Evolutionary conservation across 2,888 invertebrate species (phyloP).

Genomic region (Aleiodes alternator): DNA sequence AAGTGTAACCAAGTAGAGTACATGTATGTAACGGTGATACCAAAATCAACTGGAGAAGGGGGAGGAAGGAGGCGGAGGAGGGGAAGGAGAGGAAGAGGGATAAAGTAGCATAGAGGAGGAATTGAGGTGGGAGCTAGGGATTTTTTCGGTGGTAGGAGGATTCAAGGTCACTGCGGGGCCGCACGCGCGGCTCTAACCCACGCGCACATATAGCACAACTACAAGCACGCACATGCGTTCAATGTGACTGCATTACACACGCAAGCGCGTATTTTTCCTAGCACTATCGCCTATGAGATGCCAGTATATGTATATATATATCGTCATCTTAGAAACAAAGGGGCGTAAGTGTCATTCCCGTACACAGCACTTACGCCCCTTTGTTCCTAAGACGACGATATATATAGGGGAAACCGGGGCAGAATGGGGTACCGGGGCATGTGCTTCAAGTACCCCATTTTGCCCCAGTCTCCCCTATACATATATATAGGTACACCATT

Average conservation of each 20-base stretch:
- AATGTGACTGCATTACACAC: slow-evolving; percentile 55
- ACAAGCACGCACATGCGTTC: slow-evolving; percentile 61
- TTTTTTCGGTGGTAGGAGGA: slow-evolving; percentile 54
- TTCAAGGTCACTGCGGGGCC: slow-evolving; percentile 73
- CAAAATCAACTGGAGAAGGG: slow-evolving; percentile 41
- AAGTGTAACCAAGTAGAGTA: slow-evolving; percentile 18
- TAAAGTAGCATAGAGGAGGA: slow-evolving; percentile 7
- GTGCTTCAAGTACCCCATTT: too few species aligned
- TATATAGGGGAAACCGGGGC: too few species aligned
- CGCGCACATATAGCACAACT: slow-evolving; percentile 54
- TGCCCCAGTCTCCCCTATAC: too few species aligned
- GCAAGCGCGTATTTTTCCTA: slow-evolving; percentile 46
- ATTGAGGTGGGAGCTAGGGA: slow-evolving; percentile 27
- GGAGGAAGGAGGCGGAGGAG: too few species aligned
- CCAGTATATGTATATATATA: background rate
- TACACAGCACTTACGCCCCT: too few species aligned
- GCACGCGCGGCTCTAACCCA: slow-evolving; percentile 69
- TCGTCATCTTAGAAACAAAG: background rate
- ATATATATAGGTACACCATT: too few species aligned
- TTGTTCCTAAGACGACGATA: too few species aligned
- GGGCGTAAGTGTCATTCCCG: too few species aligned
- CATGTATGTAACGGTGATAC: slow-evolving; percentile 12
- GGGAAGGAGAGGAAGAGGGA: slow-evolving; percentile 41
- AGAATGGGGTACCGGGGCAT: too few species aligned
- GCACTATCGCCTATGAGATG: slow-evolving; percentile 1